Evolutionary conservation across 2,113 vertebrate species (phyloP), one percentile per base, ranked within the genome.

Genomic region (Clarias magur): DNA sequence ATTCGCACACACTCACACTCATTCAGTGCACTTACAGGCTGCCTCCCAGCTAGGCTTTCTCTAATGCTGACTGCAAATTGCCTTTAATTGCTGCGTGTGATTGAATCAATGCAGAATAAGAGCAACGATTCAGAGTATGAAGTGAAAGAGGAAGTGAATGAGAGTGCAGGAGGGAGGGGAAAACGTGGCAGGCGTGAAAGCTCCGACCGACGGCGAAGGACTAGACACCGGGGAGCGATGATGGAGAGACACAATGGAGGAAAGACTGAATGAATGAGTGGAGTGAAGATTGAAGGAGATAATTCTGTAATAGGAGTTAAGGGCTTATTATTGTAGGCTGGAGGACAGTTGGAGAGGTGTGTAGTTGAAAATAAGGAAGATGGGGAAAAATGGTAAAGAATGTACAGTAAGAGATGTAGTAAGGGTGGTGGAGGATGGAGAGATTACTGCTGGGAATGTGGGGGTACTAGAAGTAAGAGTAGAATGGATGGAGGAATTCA

Each of bases 11-110:
- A 89, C 80, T 76, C 34, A 88, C 63, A 85, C 76, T 84, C 34
- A 82, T 27, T 30, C 3, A 27, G 68, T 25, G 19, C 72, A 75
- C 72, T 48, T 48, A 78, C 27, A 38, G 76, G 63, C 67, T 53
- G 42, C 89, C 92, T 90, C 88, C 81, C 54, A 72, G 93, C 90
- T 86, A 89, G 89, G 89, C 86, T 93, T 88, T 91, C 88, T 92
- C 90, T 92, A 93, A 93, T 91, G 89, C 92, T 93, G 89, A 90
- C 62, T 85, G 90, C 90, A 92, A 95, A 94, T 91, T 89, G 92
- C 91, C 92, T 93, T 94, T 94, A 94, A 94, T 94, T 94, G 93
- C 90, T 90, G 90, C 84, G 89, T 82, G 88, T 88, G 89, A 92
- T 91, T 90, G 92, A 93, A 94, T 93, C 91, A 93, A 93, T 92